Percentiles rank a stretch among this genome's conserved stretches.
phyloP scores from a whole-genome alignment of 1,140 invertebrate genomes.

The Leptonema lineaticorne region DNA sequence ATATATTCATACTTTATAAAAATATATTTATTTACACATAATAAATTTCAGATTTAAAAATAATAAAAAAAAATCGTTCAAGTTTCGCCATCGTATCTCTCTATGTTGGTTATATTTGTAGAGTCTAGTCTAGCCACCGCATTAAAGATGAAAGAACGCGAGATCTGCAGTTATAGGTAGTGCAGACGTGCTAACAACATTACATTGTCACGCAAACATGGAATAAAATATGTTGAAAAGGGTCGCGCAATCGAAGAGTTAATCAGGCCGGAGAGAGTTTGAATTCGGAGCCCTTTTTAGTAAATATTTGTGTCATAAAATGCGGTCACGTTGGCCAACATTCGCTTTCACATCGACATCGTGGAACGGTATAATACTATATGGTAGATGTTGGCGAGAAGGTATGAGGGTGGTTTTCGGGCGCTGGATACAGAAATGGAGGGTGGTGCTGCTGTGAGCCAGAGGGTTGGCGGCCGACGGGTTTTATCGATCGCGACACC shows the following conservation, averaged over 20 bases:
- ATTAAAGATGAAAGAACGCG: too few species aligned
- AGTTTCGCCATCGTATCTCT: too few species aligned
- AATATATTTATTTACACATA: too few species aligned
- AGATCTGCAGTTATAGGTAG: too few species aligned
- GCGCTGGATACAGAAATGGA: neutral
- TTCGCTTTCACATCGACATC: constrained; percentile 19
- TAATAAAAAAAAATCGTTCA: too few species aligned
- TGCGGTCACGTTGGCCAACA: constrained; percentile 4
- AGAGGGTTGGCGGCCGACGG: neutral
- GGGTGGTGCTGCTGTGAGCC: too few species aligned
- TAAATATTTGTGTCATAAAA: constrained; percentile 25
- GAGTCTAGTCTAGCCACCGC: too few species aligned
- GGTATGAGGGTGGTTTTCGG: neutral
- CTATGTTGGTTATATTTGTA: too few species aligned
- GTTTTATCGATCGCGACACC: constrained; percentile 7
- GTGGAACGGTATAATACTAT: too few species aligned
- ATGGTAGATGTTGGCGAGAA: neutral
- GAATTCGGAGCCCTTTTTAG: neutral
- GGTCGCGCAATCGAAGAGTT: constrained; percentile 3
- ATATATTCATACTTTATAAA: too few species aligned
- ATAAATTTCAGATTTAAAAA: too few species aligned
- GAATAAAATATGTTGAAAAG: neutral
- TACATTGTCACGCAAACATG: neutral
- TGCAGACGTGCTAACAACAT: too few species aligned
- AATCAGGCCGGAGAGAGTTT: constrained; percentile 1